phyloP scores from a whole-genome alignment of 2,888 invertebrate species.

The Tiliacea aurago region DNA sequence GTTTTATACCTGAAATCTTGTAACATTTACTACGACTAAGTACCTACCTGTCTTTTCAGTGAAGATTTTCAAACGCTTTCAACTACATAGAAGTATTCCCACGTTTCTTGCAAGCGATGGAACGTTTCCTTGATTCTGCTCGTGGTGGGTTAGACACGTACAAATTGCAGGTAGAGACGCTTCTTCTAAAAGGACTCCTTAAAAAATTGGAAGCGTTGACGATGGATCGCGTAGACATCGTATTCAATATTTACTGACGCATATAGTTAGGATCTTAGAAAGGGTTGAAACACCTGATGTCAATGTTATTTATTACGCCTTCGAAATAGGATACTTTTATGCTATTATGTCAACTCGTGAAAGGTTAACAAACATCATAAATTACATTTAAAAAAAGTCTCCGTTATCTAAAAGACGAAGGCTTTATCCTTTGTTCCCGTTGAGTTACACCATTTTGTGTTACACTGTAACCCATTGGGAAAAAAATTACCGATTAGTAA shows the following conservation, averaged over 20 bases:
- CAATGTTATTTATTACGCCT: not conserved
- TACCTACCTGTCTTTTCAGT: slow-evolving; percentile 11
- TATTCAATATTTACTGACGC: slow-evolving; percentile 35
- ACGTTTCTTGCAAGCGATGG: slow-evolving; percentile 46
- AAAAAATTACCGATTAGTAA: too few relatives aligned
- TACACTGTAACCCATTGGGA: too few relatives aligned
- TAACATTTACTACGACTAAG: slow-evolving; percentile 6
- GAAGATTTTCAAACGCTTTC: slow-evolving; percentile 46
- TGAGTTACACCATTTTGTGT: too few relatives aligned
- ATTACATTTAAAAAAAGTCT: not conserved
- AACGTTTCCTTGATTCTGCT: slow-evolving; percentile 56
- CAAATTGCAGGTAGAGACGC: slow-evolving; percentile 61
- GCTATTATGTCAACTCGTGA: not conserved
- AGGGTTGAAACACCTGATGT: slow-evolving; percentile 30
- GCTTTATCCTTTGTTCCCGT: too few relatives aligned
- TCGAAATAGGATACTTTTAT: not conserved
- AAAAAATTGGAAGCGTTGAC: slow-evolving; percentile 63
- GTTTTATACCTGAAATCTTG: slow-evolving; percentile 7
- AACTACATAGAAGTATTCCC: slow-evolving; percentile 49
- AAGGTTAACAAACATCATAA: not conserved
- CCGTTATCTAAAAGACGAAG: not conserved
- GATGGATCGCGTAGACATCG: slow-evolving; percentile 56
- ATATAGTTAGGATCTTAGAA: slow-evolving; percentile 14
- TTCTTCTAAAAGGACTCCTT: slow-evolving; percentile 55
- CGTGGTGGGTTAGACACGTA: slow-evolving; percentile 56